A percentile compares a stretch with the other conserved stretches of the same genome.
Evolutionary conservation across 2,888 invertebrate genomes (phyloP).

Genomic region (Chironomus riparius): DNA sequence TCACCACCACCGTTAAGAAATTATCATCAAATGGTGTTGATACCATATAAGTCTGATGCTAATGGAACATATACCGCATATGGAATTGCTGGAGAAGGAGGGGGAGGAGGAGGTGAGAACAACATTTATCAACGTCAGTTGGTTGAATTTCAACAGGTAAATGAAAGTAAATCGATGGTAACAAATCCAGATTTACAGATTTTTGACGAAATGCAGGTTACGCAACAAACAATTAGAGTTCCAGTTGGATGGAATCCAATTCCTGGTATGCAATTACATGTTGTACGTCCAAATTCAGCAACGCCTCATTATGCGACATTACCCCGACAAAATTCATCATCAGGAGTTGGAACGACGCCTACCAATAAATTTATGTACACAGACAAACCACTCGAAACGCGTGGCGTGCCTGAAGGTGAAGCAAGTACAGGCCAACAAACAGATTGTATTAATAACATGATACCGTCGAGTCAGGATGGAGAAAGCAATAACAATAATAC

Average conservation of each 20-base stretch:
- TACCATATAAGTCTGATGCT: constrained; percentile 52
- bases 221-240: constrained; percentile 45
- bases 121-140: constrained; percentile 36
- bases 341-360: constrained; percentile 29
- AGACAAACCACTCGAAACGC: constrained; percentile 41
- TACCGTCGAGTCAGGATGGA: constrained; percentile 44
- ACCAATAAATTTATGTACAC: constrained; percentile 30
- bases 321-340: constrained; percentile 28
- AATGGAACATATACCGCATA: constrained; percentile 41
- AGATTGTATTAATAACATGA: constrained; percentile 36
- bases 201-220: constrained; percentile 34
- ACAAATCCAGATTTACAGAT: neutral
- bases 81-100: constrained; percentile 36
- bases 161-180: constrained; percentile 6
- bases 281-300: constrained; percentile 38
- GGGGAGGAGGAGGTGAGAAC: constrained; percentile 31
- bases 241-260: constrained; percentile 42
- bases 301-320: constrained; percentile 35
- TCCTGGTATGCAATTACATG: constrained; percentile 44
- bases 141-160: constrained; percentile 43
- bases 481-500: constrained; percentile 32
- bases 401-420: constrained; percentile 61
- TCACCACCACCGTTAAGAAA: constrained; percentile 61
- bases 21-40: constrained; percentile 59
- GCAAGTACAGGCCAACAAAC: constrained; percentile 53